phyloP scores from a whole-genome alignment of 2,113 vertebrate genomes.

The Syrmaticus mikado region DNA sequence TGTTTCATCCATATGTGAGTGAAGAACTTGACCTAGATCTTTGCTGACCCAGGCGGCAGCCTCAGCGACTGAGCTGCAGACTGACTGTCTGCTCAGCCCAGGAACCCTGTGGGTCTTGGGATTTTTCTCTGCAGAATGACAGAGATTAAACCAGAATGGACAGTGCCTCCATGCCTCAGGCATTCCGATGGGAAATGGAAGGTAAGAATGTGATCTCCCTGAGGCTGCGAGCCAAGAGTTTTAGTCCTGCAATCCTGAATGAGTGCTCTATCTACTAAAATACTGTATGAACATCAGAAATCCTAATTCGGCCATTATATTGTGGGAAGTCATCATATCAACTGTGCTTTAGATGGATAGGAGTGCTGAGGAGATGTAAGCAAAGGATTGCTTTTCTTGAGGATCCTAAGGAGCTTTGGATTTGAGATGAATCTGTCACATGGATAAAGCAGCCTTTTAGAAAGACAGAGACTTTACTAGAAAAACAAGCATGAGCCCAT shows the following conservation, averaged over 20 bases:
- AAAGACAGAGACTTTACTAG: background rate
- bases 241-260: slow-evolving; percentile 7
- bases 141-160: slow-evolving; percentile 7
- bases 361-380: background rate
- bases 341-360: background rate
- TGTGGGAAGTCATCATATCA: background rate
- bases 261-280: slow-evolving; percentile 47
- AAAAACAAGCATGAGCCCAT: background rate
- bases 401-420: background rate
- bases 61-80: background rate
- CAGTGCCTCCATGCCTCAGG: background rate
- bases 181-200: slow-evolving; percentile 11
- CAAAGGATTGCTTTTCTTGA: background rate
- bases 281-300: slow-evolving; percentile 1
- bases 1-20: background rate
- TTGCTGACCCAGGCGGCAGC: background rate
- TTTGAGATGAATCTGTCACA: background rate
- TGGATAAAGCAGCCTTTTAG: background rate
- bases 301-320: background rate
- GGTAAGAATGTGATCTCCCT: slow-evolving; percentile 5
- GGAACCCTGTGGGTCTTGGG: background rate
- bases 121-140: background rate
- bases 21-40: background rate
- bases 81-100: background rate
- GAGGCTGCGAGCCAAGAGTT: slow-evolving; percentile 2